Percentiles rank a stretch among this genome's conserved stretches.
phyloP scores from a whole-genome alignment of 37 sponge, comb jelly and placozoan genomes.

The Cladorhizidae sp. region DNA sequence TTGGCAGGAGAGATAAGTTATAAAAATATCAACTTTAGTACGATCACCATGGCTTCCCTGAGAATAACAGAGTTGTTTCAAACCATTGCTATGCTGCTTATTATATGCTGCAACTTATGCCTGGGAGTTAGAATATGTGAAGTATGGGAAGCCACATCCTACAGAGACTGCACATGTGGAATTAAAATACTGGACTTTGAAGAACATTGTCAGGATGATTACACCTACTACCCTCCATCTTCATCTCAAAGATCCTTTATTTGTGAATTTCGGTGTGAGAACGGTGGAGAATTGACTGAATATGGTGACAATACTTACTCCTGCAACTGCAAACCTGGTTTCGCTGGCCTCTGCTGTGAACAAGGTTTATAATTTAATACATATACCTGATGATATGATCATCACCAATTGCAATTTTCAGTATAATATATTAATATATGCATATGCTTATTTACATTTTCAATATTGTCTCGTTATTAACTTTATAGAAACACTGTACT shows the following conservation, averaged over 20 bases:
- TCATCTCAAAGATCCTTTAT: conserved; percentile 10
- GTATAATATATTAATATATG: too few relatives aligned
- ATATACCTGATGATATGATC: conserved; percentile 1
- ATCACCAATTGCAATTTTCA: too few relatives aligned
- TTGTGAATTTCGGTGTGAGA: conserved; percentile 51
- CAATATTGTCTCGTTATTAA: not conserved
- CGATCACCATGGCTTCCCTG: too few relatives aligned
- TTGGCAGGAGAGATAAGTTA: too few relatives aligned
- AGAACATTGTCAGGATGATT: conserved; percentile 27
- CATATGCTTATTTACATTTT: not conserved
- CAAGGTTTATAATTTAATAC: conserved; percentile 22
- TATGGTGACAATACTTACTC: not conserved
- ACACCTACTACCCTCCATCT: conserved; percentile 30
- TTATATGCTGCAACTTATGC: too few relatives aligned
- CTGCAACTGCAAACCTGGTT: conserved; percentile 15
- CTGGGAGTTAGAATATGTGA: not conserved
- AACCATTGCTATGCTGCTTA: too few relatives aligned
- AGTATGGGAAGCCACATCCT: not conserved
- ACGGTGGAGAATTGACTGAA: conserved; percentile 33
- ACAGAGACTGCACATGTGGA: conserved; percentile 61
- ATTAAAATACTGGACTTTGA: conserved; percentile 28
- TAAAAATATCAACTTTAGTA: too few relatives aligned
- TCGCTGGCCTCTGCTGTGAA: conserved; percentile 62
- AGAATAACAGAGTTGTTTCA: too few relatives aligned
- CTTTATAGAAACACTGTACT: conserved; percentile 40